These are phyloP conservation scores for Cydia splendana DNA, from an alignment of 1,140 invertebrate genomes.

Conservation along the genomic window DNA sequence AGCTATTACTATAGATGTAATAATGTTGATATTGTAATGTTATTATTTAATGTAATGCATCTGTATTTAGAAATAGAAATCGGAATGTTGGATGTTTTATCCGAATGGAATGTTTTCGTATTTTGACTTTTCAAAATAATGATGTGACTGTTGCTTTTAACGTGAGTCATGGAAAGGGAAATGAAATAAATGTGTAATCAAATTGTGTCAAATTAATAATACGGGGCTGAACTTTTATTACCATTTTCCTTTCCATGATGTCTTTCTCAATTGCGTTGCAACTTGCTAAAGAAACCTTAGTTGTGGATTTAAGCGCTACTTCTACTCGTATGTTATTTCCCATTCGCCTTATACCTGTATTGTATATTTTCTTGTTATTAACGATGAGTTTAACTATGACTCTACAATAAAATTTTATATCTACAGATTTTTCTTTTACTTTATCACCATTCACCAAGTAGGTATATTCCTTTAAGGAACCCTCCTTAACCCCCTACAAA, in stretches of 20 bases:
- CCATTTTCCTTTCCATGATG: constrained; percentile 13
- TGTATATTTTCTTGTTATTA: constrained; percentile 74
- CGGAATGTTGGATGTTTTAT: constrained; percentile 46
- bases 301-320: constrained; percentile 35
- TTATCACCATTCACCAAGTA: constrained; percentile 40
- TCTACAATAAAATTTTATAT: constrained; percentile 76
- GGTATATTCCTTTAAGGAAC: too few relatives aligned
- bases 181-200: background rate
- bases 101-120: constrained; percentile 46
- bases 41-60: constrained; percentile 58
- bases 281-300: constrained; percentile 37
- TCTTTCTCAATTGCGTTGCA: background rate
- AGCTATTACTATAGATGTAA: constrained; percentile 46
- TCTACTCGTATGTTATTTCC: constrained; percentile 36
- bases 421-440: constrained; percentile 49
- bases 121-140: constrained; percentile 57
- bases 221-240: background rate
- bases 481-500: too few relatives aligned
- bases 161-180: background rate
- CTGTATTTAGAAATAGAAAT: constrained; percentile 50
- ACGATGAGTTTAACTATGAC: constrained; percentile 63
- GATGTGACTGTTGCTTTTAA: constrained; percentile 43
- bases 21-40: constrained; percentile 49
- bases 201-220: constrained; percentile 4
- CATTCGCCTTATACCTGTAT: constrained; percentile 44